Percentiles rank a stretch among this genome's conserved stretches.
Evolutionary conservation across 1,140 invertebrate genomes (phyloP).

Genomic region (Brachionus asplanchnoidis): DNA sequence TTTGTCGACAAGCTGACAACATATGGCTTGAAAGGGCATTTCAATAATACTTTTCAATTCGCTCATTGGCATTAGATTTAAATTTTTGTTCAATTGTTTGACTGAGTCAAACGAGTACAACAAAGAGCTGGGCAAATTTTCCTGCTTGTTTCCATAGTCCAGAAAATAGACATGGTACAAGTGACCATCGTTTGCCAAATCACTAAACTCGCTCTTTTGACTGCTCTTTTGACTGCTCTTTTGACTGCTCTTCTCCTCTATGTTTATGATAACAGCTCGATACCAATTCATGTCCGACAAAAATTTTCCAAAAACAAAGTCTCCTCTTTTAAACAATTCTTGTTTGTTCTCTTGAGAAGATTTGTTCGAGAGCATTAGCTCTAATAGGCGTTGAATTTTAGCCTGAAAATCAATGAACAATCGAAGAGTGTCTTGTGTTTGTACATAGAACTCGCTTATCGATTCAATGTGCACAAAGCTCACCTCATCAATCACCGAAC

Average conservation of each 20-base stretch:
- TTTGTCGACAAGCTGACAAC: slow-evolving; percentile 8
- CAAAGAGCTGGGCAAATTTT: background rate
- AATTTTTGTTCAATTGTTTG: background rate
- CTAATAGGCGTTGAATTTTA: background rate
- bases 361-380: background rate
- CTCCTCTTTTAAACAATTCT: background rate
- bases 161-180: slow-evolving; percentile 17
- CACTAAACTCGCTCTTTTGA: background rate
- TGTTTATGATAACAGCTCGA: background rate
- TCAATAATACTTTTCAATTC: background rate
- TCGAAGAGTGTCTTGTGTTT: background rate
- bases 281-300: background rate
- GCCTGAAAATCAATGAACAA: background rate
- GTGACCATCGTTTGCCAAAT: background rate
- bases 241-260: background rate
- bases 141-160: slow-evolving; percentile 33
- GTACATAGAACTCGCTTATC: slow-evolving; percentile 22
- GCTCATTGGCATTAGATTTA: background rate
- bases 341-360: background rate
- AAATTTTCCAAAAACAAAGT: slow-evolving; percentile 13
- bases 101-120: background rate
- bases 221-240: background rate
- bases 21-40: slow-evolving; percentile 33
- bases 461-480: slow-evolving; percentile 9
- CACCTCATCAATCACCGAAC: background rate